Percentiles rank a stretch among this genome's conserved stretches.
These are phyloP conservation scores for Hydrotaea cyrtoneurina DNA, from an alignment of 2,888 invertebrate genomes.

Conservation along the genomic window DNA sequence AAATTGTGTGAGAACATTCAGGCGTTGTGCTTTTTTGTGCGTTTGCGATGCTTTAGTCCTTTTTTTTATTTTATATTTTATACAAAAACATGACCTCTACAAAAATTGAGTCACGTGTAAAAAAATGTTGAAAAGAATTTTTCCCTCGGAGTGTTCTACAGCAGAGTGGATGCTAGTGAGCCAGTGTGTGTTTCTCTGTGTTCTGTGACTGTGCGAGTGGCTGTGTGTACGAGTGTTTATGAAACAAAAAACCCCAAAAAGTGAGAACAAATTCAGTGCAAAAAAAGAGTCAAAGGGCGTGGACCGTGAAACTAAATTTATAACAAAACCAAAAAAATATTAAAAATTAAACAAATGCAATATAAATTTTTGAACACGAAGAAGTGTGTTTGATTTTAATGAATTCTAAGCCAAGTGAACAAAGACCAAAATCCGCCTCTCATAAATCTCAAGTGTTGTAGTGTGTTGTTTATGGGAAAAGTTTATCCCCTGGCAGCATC, in stretches of 20 bases:
- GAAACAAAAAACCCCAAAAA: slow-evolving; percentile 53
- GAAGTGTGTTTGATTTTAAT: background rate
- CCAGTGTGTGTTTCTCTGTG: background rate
- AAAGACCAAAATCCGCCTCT: background rate
- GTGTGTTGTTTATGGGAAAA: background rate
- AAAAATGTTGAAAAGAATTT: slow-evolving; percentile 56
- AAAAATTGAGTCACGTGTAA: slow-evolving; percentile 62
- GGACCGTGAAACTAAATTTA: slow-evolving; percentile 43
- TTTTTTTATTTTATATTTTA: slow-evolving; percentile 7
- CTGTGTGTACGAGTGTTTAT: slow-evolving; percentile 51
- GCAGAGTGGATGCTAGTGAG: background rate
- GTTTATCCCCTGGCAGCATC: background rate
- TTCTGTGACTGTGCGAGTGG: slow-evolving; percentile 28
- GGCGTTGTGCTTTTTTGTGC: background rate
- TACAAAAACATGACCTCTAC: slow-evolving; percentile 57
- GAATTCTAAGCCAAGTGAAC: background rate
- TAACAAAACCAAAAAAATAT: background rate
- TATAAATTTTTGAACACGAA: too few species aligned
- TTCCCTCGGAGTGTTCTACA: slow-evolving; percentile 27
- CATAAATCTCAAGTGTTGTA: background rate
- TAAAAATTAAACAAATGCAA: too few species aligned
- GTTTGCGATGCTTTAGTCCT: background rate
- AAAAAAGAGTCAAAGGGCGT: slow-evolving; percentile 61
- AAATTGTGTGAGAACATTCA: background rate
- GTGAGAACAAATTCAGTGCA: slow-evolving; percentile 58